Evolutionary conservation across 2,797 vertebrate species (phyloP).

Genomic region (Taeniopygia guttata): DNA sequence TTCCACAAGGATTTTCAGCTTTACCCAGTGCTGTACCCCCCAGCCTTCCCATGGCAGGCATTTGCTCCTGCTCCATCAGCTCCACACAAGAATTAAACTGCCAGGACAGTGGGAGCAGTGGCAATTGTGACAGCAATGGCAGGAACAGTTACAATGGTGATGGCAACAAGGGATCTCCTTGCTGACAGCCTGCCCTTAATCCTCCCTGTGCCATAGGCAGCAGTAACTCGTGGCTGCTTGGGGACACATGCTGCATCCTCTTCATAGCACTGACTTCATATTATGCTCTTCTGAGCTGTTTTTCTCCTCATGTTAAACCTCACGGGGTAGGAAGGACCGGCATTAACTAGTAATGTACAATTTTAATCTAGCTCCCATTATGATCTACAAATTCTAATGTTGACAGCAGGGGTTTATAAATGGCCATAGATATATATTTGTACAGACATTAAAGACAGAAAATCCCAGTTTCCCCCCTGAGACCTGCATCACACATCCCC

Average conservation of each 20-base stretch:
- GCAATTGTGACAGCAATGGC: not conserved
- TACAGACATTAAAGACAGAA: not conserved
- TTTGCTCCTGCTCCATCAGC: not conserved
- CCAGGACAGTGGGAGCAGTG: not conserved
- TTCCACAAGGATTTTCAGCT: not conserved
- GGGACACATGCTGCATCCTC: not conserved
- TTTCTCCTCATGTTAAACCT: not conserved
- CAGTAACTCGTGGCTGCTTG: not conserved
- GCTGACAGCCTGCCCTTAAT: not conserved
- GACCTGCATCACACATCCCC: not conserved
- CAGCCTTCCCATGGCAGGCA: not conserved
- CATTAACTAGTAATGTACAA: not conserved
- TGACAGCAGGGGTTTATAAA: not conserved
- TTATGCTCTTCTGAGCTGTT: not conserved
- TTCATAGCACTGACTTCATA: not conserved
- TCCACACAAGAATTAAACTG: not conserved
- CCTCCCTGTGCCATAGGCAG: not conserved
- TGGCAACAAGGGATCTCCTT: not conserved
- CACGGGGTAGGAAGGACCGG: not conserved
- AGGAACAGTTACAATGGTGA: not conserved
- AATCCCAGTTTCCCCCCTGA: not conserved
- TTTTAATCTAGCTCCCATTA: not conserved
- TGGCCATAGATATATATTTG: fast-evolving
- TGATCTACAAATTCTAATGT: fast-evolving
- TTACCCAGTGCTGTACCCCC: not conserved